phyloP scores from a whole-genome alignment of 2,888 invertebrate species.

The Boloria selene region DNA sequence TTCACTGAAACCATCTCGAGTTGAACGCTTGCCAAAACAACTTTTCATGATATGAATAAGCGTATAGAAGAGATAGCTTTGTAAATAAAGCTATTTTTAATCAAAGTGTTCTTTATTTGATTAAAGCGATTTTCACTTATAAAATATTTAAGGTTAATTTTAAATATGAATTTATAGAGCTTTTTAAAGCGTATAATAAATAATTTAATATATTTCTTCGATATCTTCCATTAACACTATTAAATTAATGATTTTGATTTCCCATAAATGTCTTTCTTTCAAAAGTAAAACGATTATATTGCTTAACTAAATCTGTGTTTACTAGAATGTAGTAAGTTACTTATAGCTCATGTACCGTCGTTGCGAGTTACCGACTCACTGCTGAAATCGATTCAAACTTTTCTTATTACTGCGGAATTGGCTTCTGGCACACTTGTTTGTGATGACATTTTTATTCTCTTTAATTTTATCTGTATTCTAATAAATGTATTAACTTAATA shows the following conservation, averaged over 20 bases:
- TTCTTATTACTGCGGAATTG: slow-evolving; percentile 62
- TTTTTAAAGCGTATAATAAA: no score
- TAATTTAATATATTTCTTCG: no score
- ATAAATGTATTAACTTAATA: slow-evolving; percentile 14
- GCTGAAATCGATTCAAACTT: slow-evolving; percentile 64
- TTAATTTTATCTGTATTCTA: slow-evolving; percentile 37
- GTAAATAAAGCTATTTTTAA: slow-evolving; percentile 11
- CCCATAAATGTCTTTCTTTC: neutral
- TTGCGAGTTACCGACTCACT: slow-evolving; percentile 44
- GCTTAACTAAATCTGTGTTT: slow-evolving; percentile 35
- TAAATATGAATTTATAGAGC: no score
- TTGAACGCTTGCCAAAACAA: slow-evolving; percentile 62
- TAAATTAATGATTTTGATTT: no score
- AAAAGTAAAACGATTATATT: slow-evolving; percentile 33
- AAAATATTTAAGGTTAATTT: no score
- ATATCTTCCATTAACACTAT: no score
- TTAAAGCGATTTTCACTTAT: neutral
- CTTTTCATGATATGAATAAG: slow-evolving; percentile 53
- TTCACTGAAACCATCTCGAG: slow-evolving; percentile 60
- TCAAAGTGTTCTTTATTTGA: slow-evolving; percentile 1
- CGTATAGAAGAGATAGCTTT: slow-evolving; percentile 18
- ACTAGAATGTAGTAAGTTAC: slow-evolving; percentile 42
- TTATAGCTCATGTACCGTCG: slow-evolving; percentile 39
- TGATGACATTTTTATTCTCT: slow-evolving; percentile 45
- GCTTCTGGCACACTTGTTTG: slow-evolving; percentile 55